Percentiles rank a stretch among this genome's conserved stretches.
Conservation (phyloP, 2,888 invertebrate genomes). For the Clistopyga incitator region DNA sequence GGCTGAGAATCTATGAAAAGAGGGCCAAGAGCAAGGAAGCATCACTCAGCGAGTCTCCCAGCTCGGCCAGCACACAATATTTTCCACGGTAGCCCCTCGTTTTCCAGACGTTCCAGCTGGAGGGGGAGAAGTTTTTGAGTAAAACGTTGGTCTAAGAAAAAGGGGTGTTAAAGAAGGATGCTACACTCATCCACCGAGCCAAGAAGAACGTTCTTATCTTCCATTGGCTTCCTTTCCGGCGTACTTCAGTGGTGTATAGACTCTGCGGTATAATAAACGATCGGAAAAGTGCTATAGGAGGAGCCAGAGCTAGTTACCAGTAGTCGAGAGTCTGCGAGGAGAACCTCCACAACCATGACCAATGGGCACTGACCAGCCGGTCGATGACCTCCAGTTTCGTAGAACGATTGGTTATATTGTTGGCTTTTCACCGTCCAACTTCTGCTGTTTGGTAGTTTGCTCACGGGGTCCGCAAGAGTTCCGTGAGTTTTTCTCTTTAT, state of each 20-base stretch:
- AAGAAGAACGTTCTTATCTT: constrained; percentile 64
- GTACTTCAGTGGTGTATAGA: constrained; percentile 58
- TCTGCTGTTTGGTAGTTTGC: constrained; percentile 60
- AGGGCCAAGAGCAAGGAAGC: constrained; percentile 49
- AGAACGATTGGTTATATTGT: constrained; percentile 59
- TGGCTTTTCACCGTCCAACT: constrained; percentile 61
- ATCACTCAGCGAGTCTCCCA: constrained; percentile 36
- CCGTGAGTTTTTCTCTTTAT: constrained; percentile 58
- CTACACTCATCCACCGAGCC: constrained; percentile 40
- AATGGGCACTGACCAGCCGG: constrained; percentile 34
- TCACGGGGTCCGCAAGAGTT: constrained; percentile 55
- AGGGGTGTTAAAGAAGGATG: constrained; percentile 9
- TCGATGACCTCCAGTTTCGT: constrained; percentile 61
- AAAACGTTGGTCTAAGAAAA: constrained; percentile 49
- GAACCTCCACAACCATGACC: constrained; percentile 28
- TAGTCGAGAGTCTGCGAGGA: constrained; percentile 45
- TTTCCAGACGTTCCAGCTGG: constrained; percentile 27
- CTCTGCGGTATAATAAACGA: constrained; percentile 65
- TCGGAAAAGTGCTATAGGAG: constrained; percentile 64
- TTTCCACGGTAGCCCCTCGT: constrained; percentile 54
- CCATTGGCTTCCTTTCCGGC: constrained; percentile 61
- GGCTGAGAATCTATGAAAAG: constrained; percentile 55
- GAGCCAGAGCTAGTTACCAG: constrained; percentile 60
- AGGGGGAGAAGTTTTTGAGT: constrained; percentile 32
- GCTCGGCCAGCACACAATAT: constrained; percentile 54